Base-by-base conservation (phyloP, 2,888 invertebrate species). In the Cotesia congregata region DNA sequence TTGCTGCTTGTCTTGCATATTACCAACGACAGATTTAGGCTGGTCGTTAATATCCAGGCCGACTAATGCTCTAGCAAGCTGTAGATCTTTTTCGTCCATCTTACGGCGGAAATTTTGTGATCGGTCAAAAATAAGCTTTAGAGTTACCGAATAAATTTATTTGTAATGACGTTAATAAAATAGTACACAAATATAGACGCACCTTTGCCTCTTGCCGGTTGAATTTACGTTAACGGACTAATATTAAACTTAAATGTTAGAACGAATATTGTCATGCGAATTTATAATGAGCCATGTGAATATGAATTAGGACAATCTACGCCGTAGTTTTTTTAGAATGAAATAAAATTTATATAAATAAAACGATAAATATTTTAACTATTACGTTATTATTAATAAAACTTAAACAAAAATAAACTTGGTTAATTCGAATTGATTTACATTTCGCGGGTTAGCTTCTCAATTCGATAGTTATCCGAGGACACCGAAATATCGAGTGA, bases 31-130 rank as follows among this genome's bases (percentile, higher is more conserved):
- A 1, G 93, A 92, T 80, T 93, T 91, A 50, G 83, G 80, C 70
- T 88, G 91, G 80, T 92, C 91, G 64, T 90, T 89, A 39, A 92
- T 90, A 38, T 88, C 85, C 73, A 90, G 85, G 77, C 90, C 91
- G 9, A 93, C 94, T 84, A 95, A 90, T 12, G 94, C 94, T 77
- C 93, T 92, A 4, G 95, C 95, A 85, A 95, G 90, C 81, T 93
- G 92, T 79, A 96, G 87, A 88, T 94, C 94, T 86, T 93, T 92
- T 89, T 95, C 95, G 90, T 94, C 93, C 94, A 95, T 94, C 38
- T 39, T 12, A 39, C 5, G 30, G 30, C 30, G 30, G 2, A 30
- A 30, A 3, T 30, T 30, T 30, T 1, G 2, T 2, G 2, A 30
- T 30, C 30, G 30, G 30, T 30, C 30, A 30, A 20, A 41, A 41